These are phyloP conservation scores for Pogonomyrmex californicus DNA, from an alignment of 1,140 invertebrate genomes.

Conservation along the genomic window DNA sequence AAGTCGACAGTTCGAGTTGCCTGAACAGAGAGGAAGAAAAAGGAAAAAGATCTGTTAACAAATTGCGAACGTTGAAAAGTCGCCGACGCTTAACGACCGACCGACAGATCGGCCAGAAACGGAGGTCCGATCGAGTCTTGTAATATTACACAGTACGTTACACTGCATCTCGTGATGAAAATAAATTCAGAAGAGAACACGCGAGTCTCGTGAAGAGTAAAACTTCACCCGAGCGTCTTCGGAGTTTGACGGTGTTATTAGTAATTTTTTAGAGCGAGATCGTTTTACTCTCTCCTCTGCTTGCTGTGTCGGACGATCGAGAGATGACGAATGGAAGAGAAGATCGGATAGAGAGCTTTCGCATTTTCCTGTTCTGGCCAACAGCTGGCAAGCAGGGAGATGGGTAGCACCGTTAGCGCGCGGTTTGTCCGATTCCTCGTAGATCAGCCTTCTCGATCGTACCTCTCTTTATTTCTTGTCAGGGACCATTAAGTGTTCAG, in stretches of 20 bases:
- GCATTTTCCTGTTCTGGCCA: conserved; percentile 37
- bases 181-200: background rate
- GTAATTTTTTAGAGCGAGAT: conserved; percentile 10
- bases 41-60: background rate
- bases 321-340: conserved; percentile 47
- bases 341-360: conserved; percentile 18
- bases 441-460: conserved; percentile 74
- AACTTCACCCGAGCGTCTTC: too few species aligned
- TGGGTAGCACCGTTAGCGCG: conserved; percentile 73
- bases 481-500: conserved; percentile 68
- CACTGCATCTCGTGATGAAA: background rate
- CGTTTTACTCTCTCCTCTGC: conserved; percentile 15
- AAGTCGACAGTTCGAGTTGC: conserved; percentile 6
- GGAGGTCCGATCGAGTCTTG: background rate
- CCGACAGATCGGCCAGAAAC: background rate
- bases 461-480: conserved; percentile 66
- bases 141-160: background rate
- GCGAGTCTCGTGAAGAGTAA: background rate
- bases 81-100: background rate
- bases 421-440: conserved; percentile 70
- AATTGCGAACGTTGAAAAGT: background rate
- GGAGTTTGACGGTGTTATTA: background rate
- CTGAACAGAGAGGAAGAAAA: background rate
- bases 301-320: background rate
- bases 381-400: conserved; percentile 77